Conservation (phyloP, 1,140 invertebrate species). For the Anastrepha ludens region DNA sequence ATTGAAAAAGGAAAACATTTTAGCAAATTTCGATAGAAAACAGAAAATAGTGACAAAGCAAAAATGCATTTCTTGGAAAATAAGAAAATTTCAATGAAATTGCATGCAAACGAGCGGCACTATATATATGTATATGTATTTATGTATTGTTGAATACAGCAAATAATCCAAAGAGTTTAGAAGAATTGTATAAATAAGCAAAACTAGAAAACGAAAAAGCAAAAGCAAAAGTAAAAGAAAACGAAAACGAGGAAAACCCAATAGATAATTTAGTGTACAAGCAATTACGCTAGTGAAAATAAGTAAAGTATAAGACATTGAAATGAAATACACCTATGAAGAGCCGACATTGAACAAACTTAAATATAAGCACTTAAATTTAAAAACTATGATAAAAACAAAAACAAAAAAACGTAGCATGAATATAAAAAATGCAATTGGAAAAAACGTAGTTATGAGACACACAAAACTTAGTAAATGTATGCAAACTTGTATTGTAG, state of each 20-base stretch:
- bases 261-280: conserved; percentile 6
- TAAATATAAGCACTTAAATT: neutral
- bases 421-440: neutral
- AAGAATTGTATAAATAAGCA: neutral
- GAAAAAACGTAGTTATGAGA: conserved; percentile 59
- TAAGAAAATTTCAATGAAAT: neutral
- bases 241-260: neutral
- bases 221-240: neutral
- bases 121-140: conserved; percentile 53
- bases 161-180: conserved; percentile 36
- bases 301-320: neutral
- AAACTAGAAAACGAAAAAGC: neutral
- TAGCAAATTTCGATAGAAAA: neutral
- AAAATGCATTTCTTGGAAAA: neutral
- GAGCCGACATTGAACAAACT: neutral
- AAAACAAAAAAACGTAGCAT: neutral
- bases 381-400: neutral
- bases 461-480: conserved; percentile 57
- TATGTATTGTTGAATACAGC: neutral
- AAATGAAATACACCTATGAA: neutral
- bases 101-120: neutral
- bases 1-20: neutral
- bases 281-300: neutral
- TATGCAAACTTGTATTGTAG: conserved; percentile 62
- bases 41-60: neutral